Evolutionary conservation across 64 coral and sea anemone species (phyloP).

Genomic region (Actinia tenebrosa): DNA sequence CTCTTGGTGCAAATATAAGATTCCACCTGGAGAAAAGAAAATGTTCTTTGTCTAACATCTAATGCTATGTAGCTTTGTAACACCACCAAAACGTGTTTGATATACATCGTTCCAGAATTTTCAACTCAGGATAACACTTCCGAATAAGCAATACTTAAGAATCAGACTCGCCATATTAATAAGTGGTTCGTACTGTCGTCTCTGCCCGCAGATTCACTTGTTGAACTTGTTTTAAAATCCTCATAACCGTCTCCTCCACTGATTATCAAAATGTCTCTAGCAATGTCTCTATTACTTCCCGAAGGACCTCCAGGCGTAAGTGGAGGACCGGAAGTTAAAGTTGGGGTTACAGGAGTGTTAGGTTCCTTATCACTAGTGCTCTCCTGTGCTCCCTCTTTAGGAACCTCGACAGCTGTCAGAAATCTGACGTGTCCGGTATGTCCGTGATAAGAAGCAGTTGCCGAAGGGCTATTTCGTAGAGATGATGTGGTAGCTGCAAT

Average conservation of each 20-base stretch:
- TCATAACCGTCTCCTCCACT: conserved; percentile 99
- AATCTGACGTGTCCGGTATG: conserved; percentile 98
- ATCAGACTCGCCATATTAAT: conserved; percentile 91
- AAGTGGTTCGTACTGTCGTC: conserved; percentile 99
- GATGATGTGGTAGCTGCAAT: conserved; percentile 91
- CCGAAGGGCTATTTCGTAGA: conserved; percentile 75
- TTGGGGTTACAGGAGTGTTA: conserved; percentile 25
- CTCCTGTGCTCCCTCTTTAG: conserved; percentile 63
- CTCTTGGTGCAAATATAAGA: too few species aligned
- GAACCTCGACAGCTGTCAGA: conserved; percentile 87
- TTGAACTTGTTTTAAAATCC: conserved; percentile 89
- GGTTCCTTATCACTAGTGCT: conserved; percentile 57
- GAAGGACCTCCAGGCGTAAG: conserved; percentile 17
- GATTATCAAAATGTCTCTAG: conserved; percentile 84
- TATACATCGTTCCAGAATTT: too few species aligned
- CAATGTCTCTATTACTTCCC: not conserved
- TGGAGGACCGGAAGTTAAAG: conserved; percentile 29
- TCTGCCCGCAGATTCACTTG: conserved; percentile 97
- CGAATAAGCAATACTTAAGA: not conserved
- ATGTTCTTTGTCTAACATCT: too few species aligned
- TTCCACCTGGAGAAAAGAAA: too few species aligned
- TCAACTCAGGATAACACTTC: not conserved
- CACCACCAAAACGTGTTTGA: too few species aligned
- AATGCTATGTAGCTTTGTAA: too few species aligned
- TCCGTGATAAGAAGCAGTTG: conserved; percentile 87